phyloP scores from a whole-genome alignment of 2,113 vertebrate genomes.

The Macaca fascicularis region DNA sequence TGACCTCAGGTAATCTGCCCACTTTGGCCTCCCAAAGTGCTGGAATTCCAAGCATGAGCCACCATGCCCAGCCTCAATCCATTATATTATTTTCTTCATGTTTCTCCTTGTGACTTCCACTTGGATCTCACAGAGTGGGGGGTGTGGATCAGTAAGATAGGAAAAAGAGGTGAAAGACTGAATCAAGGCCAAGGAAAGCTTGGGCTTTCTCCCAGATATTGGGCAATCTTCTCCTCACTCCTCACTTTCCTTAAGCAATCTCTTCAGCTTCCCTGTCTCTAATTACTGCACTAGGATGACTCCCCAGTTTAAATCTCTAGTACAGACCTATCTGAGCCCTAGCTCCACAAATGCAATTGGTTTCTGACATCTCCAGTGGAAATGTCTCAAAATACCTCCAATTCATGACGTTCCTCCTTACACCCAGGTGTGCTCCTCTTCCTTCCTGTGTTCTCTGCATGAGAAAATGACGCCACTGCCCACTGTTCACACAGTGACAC shows the following conservation, averaged over 20 bases:
- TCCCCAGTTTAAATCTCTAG: neutral
- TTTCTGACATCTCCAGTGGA: neutral
- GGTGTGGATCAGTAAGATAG: neutral
- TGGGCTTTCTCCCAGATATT: neutral
- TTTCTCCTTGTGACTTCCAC: neutral
- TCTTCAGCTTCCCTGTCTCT: neutral
- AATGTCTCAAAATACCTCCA: neutral
- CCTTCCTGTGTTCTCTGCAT: neutral
- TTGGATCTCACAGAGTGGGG: neutral
- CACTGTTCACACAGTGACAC: neutral
- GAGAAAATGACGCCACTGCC: neutral
- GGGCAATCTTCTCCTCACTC: neutral
- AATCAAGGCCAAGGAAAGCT: neutral
- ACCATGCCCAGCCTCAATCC: too few species aligned
- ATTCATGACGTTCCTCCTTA: neutral
- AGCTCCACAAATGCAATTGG: neutral
- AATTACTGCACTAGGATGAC: neutral
- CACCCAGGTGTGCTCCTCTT: neutral
- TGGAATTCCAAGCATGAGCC: too few species aligned
- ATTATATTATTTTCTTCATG: neutral
- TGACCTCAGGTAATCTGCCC: too few species aligned
- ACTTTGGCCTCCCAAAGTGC: too few species aligned
- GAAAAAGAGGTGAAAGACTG: neutral
- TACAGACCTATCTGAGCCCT: neutral
- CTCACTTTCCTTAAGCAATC: neutral